A percentile compares a stretch with the other conserved stretches of the same genome.
These are phyloP conservation scores for Steatornis caripensis DNA, from an alignment of 2,113 vertebrate genomes.

Conservation along the genomic window DNA sequence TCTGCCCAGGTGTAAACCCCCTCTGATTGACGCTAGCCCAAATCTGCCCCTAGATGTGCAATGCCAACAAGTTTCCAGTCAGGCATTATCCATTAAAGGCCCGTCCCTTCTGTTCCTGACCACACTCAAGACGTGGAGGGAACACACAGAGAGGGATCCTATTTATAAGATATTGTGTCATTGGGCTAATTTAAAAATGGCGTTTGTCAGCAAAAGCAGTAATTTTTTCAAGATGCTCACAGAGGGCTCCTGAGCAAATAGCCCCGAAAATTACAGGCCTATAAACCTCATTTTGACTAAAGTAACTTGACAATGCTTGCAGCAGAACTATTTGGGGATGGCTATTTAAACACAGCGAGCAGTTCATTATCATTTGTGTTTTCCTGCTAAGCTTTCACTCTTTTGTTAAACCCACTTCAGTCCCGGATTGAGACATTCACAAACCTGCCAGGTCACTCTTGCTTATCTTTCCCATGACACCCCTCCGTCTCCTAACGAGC, in stretches of 20 bases:
- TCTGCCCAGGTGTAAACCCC: neutral
- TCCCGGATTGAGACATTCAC: constrained; percentile 62
- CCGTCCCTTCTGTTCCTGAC: neutral
- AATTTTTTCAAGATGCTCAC: constrained; percentile 35
- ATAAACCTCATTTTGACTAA: constrained; percentile 45
- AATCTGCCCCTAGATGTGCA: neutral
- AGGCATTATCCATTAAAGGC: neutral
- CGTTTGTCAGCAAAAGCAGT: constrained; percentile 5
- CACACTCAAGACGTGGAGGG: neutral
- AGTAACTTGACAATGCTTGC: constrained; percentile 5
- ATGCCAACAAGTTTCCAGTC: neutral
- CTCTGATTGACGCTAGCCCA: neutral
- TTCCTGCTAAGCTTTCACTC: constrained; percentile 63
- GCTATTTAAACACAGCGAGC: constrained; percentile 64
- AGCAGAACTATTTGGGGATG: constrained; percentile 43
- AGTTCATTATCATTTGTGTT: constrained; percentile 73
- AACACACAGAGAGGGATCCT: neutral
- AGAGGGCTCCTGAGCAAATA: constrained; percentile 27
- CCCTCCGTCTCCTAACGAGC: constrained; percentile 22
- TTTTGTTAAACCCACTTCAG: constrained; percentile 62
- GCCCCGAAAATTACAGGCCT: constrained; percentile 2
- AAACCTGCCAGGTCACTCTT: constrained; percentile 65
- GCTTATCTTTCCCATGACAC: constrained; percentile 81
- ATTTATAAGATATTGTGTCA: neutral
- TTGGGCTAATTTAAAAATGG: constrained; percentile 32